Conservation (phyloP, 1,140 invertebrate genomes). For the Homarus americanus region DNA sequence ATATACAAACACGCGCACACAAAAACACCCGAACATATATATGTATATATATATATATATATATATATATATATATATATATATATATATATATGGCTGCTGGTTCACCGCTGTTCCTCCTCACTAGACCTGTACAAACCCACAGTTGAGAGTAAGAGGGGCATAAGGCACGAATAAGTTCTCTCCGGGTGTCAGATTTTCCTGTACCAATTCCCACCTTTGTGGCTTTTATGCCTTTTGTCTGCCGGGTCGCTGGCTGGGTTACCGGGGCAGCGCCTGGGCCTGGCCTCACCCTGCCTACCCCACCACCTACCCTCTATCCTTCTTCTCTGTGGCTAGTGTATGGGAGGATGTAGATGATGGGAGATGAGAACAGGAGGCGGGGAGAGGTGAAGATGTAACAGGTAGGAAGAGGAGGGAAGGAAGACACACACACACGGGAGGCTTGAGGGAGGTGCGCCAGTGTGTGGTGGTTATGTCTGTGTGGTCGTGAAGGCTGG, state of each 20-base stretch:
- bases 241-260: background rate
- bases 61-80: constrained; percentile 6
- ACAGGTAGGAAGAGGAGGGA: background rate
- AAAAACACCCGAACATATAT: background rate
- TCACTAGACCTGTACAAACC: background rate
- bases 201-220: background rate
- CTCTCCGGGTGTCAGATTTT: background rate
- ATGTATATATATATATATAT: background rate
- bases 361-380: background rate
- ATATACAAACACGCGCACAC: too few species aligned
- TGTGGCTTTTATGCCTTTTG: background rate
- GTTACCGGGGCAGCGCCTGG: background rate
- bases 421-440: background rate
- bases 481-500: too few species aligned
- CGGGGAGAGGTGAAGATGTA: background rate
- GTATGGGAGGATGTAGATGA: background rate
- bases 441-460: background rate
- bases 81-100: background rate
- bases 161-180: background rate
- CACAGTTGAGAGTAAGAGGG: background rate
- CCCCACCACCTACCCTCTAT: background rate
- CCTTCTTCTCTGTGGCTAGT: too few species aligned
- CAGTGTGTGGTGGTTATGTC: background rate
- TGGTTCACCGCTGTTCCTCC: background rate
- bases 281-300: background rate